phyloP scores from a whole-genome alignment of 2,113 vertebrate genomes.

The Ameiurus melas region DNA sequence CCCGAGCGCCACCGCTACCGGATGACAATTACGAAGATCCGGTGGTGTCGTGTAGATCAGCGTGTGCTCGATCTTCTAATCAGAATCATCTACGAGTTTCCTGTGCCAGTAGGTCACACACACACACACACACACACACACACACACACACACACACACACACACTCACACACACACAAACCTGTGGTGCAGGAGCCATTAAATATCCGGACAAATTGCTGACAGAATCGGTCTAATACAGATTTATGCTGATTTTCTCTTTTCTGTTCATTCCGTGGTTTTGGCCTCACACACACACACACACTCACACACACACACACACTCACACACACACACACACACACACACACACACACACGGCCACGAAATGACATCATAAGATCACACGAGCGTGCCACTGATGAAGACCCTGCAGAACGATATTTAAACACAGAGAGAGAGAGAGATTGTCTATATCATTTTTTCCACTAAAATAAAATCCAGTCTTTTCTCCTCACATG shows the following conservation, averaged over 20 bases:
- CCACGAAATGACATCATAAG: slow-evolving; percentile 40
- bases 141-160: slow-evolving; percentile 7
- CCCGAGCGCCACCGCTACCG: not conserved
- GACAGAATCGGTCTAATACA: slow-evolving; percentile 20
- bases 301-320: not conserved
- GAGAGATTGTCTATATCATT: not conserved
- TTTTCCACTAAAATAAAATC: slow-evolving; percentile 46
- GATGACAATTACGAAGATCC: not conserved
- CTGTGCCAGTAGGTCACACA: not conserved
- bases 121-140: slow-evolving; percentile 1
- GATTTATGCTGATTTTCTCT: slow-evolving; percentile 24
- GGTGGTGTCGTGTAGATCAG: not conserved
- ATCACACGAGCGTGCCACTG: not conserved
- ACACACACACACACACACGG: not conserved
- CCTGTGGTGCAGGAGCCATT: not conserved
- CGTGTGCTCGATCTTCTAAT: not conserved
- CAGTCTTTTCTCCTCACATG: slow-evolving; percentile 38
- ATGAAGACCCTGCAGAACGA: slow-evolving; percentile 17
- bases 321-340: not conserved
- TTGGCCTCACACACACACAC: not conserved
- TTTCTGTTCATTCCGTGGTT: slow-evolving; percentile 30
- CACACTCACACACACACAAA: not conserved
- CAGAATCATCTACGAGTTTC: not conserved
- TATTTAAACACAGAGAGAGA: too few relatives aligned
- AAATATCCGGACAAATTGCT: slow-evolving; percentile 13